Conservation (phyloP, 2,113 vertebrate genomes). For the Bubo blakistoni region DNA sequence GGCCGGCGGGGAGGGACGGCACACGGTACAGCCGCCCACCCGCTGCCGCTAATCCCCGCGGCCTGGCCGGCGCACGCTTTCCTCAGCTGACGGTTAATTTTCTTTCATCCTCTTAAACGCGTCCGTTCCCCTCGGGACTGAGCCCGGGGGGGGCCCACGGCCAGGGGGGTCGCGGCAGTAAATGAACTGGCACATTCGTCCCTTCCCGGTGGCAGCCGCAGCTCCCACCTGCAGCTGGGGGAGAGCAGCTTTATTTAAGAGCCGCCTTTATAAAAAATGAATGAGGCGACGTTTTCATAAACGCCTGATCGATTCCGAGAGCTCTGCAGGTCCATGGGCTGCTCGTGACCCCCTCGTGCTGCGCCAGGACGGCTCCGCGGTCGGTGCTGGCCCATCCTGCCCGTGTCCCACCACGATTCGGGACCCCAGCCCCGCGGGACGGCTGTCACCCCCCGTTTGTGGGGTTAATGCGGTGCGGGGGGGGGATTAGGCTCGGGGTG, state of each 20-base stretch:
- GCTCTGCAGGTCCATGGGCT: neutral
- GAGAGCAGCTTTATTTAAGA: neutral
- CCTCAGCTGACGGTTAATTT: slow-evolving; percentile 45
- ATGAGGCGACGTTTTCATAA: neutral
- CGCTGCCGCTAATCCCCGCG: neutral
- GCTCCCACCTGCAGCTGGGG: neutral
- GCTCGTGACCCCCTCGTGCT: neutral
- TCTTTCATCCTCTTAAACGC: slow-evolving; percentile 55
- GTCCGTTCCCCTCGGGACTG: neutral
- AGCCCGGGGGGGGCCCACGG: neutral
- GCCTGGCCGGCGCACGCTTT: neutral
- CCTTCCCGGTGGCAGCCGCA: neutral
- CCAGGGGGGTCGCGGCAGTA: neutral
- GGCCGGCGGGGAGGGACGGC: neutral
- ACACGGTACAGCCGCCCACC: fast-evolving
- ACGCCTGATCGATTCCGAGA: neutral
- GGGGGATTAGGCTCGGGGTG: too few species aligned
- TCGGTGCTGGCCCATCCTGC: neutral
- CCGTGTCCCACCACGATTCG: fast-evolving
- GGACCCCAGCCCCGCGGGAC: neutral
- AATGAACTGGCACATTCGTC: fast-evolving
- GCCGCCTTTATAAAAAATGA: neutral
- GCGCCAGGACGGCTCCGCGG: fast-evolving
- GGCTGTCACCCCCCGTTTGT: neutral
- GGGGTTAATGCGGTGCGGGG: too few species aligned